A percentile compares a stretch with the other conserved stretches of the same genome.
These are phyloP conservation scores for Cheracebus regulus DNA, from an alignment of 2,797 vertebrate genomes.

Conservation along the genomic window DNA sequence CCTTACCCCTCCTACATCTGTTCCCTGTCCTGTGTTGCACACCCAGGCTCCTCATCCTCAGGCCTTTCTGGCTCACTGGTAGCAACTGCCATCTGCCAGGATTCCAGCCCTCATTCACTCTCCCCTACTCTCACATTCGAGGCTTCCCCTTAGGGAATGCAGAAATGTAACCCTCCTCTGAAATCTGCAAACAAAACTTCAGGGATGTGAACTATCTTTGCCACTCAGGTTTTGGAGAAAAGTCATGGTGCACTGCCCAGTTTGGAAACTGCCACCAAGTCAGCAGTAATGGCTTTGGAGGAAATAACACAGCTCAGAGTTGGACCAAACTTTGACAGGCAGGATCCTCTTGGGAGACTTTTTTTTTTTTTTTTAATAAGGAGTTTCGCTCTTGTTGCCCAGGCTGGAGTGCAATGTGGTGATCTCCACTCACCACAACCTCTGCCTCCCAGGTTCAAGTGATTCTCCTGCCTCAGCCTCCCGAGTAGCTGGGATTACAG, in stretches of 20 bases:
- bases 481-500: too few relatives aligned
- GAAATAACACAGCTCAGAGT: too few relatives aligned
- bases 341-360: neutral
- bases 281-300: too few relatives aligned
- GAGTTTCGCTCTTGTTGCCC: too few relatives aligned
- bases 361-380: too few relatives aligned
- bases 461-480: too few relatives aligned
- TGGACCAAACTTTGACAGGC: neutral
- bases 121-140: neutral
- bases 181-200: neutral
- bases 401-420: too few relatives aligned
- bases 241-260: neutral
- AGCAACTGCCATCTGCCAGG: neutral
- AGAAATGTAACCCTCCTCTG: neutral
- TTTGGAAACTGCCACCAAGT: neutral
- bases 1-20: neutral
- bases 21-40: neutral
- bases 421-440: too few relatives aligned
- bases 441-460: too few relatives aligned
- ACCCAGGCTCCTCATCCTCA: neutral
- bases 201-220: neutral
- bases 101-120: neutral
- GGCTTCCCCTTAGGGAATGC: neutral
- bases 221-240: neutral
- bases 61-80: neutral